Conservation (phyloP, 2,888 invertebrate genomes). For the Eupeodes luniger region DNA sequence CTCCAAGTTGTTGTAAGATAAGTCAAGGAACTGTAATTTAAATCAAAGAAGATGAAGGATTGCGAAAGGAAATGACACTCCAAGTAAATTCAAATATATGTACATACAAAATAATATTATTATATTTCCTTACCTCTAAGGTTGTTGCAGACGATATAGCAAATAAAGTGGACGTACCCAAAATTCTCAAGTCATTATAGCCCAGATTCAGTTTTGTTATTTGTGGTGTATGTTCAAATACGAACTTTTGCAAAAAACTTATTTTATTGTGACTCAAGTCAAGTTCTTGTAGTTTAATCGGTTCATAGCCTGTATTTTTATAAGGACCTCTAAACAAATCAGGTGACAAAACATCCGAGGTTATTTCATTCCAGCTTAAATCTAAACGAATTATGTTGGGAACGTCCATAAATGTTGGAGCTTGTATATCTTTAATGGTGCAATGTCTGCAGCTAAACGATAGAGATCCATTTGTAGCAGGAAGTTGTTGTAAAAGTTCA, state of each 20-base stretch:
- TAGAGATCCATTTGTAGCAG: conserved; percentile 81
- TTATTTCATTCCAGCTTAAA: conserved; percentile 82
- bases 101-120: no score
- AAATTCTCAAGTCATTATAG: conserved; percentile 86
- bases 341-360: conserved; percentile 86
- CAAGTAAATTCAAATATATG: no score
- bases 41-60: not conserved
- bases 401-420: conserved; percentile 82
- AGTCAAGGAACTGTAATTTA: conserved; percentile 85
- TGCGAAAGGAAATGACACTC: no score
- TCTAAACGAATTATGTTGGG: conserved; percentile 82
- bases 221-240: conserved; percentile 88
- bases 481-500: conserved; percentile 81
- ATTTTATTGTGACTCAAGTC: conserved; percentile 88
- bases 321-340: conserved; percentile 89
- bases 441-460: conserved; percentile 83
- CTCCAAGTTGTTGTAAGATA: conserved; percentile 86
- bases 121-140: conserved; percentile 84
- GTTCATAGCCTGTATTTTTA: conserved; percentile 85
- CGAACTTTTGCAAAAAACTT: conserved; percentile 86
- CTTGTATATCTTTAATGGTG: conserved; percentile 80
- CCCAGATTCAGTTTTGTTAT: conserved; percentile 86
- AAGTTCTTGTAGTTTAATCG: conserved; percentile 86
- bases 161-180: conserved; percentile 87
- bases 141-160: conserved; percentile 86